Evolutionary conservation across 1,140 invertebrate species (phyloP).

Genomic region (Lethocerus indicus): DNA sequence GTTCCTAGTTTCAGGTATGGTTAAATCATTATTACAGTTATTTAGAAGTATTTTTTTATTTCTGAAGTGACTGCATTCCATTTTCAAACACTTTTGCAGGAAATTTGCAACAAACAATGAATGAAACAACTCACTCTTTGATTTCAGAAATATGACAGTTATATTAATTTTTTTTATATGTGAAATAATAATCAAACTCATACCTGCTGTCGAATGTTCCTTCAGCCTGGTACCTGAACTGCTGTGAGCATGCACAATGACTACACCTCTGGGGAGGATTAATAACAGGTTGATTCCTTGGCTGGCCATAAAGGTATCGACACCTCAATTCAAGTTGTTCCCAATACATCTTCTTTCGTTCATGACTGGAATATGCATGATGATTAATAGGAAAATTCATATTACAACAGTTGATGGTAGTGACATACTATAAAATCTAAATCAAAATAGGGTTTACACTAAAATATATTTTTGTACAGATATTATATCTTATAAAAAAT

Average conservation of each 20-base stretch:
- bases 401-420: neutral
- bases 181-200: too few relatives aligned
- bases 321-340: slow-evolving; percentile 71
- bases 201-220: slow-evolving; percentile 26
- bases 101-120: neutral
- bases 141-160: neutral
- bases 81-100: too few relatives aligned
- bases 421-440: neutral
- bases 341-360: slow-evolving; percentile 88
- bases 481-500: too few relatives aligned
- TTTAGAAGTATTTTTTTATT: too few relatives aligned
- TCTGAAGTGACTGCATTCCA: too few relatives aligned
- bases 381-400: neutral
- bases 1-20: too few relatives aligned
- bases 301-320: slow-evolving; percentile 50
- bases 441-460: neutral
- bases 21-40: too few relatives aligned
- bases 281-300: slow-evolving; percentile 25
- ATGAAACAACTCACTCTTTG: neutral
- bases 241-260: slow-evolving; percentile 53
- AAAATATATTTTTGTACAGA: too few relatives aligned
- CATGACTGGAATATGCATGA: slow-evolving; percentile 44
- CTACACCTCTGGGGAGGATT: slow-evolving; percentile 25
- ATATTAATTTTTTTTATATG: too few relatives aligned
- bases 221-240: slow-evolving; percentile 39